Base-by-base conservation (phyloP, 1,140 invertebrate species). In the Pomacea maculata region DNA sequence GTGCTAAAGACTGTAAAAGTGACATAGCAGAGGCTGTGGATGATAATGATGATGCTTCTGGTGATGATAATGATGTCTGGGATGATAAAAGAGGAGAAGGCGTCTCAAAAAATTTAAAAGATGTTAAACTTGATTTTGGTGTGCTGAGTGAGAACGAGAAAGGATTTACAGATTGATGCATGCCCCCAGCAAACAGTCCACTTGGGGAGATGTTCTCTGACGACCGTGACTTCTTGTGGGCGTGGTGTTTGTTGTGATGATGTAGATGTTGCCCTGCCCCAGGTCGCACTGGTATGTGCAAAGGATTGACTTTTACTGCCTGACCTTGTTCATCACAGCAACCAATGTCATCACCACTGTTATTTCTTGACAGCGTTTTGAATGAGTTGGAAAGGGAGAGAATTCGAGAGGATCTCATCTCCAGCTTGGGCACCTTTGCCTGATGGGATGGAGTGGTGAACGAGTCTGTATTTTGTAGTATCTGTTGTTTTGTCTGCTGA, bases 71-170 rank as follows among this genome's bases (percentile, higher is more conserved):
- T 19, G 75, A 45, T 25, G 73, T 6, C 55, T 54, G 21, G 14
- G 73, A 34, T 21, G 21, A 57, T 8, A 29, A 75, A 21, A 12
- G 10, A n/a, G 73, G 54, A 52, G 45, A 21, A 15, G 73, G n/a
- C 29, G 75, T 81, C 15, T 88, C 87, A n/a, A 86, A 82, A 76
- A 88, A 86, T 80, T 88, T 89, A 71, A 89, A 88, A 14, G 86
- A 88, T n/a, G 83, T 86, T n/a, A 89, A 80, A 34, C 83, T 83
- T 9, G 87, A 85, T n/a, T 84, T 88, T 15, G 88, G 87, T 9
- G 87, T 88, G n/a, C 86, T 85, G 19, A 89, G 82, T 21, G 88
- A 89, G 80, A 89, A 89, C 15, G 87, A 86, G 73, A 89, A 89
- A 54, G 87, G 87, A 72, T 85, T 85, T 70, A 81, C 82, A 21